These are phyloP conservation scores for Brachycybe producta DNA, from an alignment of 2,888 invertebrate genomes.

Conservation along the genomic window DNA sequence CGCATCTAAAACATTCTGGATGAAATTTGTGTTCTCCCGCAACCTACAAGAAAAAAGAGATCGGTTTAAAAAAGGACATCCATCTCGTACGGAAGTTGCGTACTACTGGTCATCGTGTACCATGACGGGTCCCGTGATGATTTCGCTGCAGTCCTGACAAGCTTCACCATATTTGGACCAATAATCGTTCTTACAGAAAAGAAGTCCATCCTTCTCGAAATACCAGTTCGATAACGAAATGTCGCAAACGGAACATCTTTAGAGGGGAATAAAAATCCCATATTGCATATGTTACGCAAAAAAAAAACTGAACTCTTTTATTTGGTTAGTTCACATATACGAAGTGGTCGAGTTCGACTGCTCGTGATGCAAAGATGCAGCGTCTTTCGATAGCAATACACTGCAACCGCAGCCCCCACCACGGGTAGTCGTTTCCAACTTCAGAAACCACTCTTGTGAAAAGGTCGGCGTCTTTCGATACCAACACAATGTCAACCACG, in stretches of 20 bases:
- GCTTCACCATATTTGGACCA: slow-evolving; percentile 76
- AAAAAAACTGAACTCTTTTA: too few species aligned
- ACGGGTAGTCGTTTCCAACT: too few species aligned
- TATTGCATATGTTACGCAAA: background rate
- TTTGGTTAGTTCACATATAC: too few species aligned
- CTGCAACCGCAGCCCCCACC: too few species aligned
- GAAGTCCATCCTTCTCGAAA: slow-evolving; percentile 76
- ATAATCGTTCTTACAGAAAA: slow-evolving; percentile 81
- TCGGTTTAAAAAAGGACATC: background rate
- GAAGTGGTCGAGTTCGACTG: too few species aligned
- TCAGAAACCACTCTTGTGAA: too few species aligned
- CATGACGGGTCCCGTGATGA: slow-evolving; percentile 83
- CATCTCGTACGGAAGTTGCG: background rate
- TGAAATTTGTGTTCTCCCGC: slow-evolving; percentile 92
- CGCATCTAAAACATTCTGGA: slow-evolving; percentile 87
- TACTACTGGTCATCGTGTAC: slow-evolving; percentile 28
- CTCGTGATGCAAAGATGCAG: too few species aligned
- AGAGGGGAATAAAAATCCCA: slow-evolving; percentile 20
- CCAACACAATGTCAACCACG: too few species aligned
- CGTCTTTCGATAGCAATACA: too few species aligned
- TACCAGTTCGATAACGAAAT: slow-evolving; percentile 76
- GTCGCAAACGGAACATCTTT: slow-evolving; percentile 83
- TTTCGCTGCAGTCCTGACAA: slow-evolving; percentile 76
- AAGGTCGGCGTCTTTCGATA: too few species aligned
- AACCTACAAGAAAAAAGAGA: slow-evolving; percentile 34